Evolutionary conservation across 2,797 vertebrate genomes (phyloP).

Genomic region (Bufotes viridis): DNA sequence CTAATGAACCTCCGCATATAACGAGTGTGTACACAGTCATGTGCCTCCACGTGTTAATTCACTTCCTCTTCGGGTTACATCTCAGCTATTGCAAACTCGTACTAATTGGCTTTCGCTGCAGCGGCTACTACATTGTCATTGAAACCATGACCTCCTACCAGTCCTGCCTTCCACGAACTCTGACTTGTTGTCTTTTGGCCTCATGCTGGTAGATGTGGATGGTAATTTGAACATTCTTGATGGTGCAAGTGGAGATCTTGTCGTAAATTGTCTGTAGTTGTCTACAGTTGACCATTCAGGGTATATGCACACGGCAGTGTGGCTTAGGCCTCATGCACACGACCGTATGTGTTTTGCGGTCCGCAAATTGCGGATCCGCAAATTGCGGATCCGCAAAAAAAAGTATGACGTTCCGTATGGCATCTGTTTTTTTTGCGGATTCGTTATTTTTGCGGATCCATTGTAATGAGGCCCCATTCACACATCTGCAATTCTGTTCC

Average conservation of each 20-base stretch:
- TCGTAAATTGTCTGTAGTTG: not conserved
- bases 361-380: too few relatives aligned
- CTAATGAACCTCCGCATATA: conserved; percentile 24
- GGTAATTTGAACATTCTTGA: not conserved
- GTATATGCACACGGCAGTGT: not conserved
- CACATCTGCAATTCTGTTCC: too few relatives aligned
- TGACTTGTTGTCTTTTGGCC: not conserved
- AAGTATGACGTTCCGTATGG: too few relatives aligned
- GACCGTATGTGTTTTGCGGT: too few relatives aligned
- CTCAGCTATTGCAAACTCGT: conserved; percentile 32
- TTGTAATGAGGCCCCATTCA: too few relatives aligned
- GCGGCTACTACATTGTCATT: conserved; percentile 4
- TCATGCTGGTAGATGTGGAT: not conserved
- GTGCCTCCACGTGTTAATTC: not conserved
- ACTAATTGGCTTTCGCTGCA: conserved; percentile 21
- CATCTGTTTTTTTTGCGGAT: too few relatives aligned
- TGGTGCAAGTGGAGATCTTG: not conserved
- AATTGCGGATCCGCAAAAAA: too few relatives aligned
- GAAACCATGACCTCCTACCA: not conserved
- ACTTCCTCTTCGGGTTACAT: conserved; percentile 36
- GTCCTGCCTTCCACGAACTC: not conserved
- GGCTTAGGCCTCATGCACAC: too few relatives aligned
- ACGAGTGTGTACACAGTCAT: conserved; percentile 8
- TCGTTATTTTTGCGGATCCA: too few relatives aligned
- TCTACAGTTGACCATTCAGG: not conserved